phyloP scores from a whole-genome alignment of 1,140 invertebrate genomes.

The Aphelenchoides avenae region DNA sequence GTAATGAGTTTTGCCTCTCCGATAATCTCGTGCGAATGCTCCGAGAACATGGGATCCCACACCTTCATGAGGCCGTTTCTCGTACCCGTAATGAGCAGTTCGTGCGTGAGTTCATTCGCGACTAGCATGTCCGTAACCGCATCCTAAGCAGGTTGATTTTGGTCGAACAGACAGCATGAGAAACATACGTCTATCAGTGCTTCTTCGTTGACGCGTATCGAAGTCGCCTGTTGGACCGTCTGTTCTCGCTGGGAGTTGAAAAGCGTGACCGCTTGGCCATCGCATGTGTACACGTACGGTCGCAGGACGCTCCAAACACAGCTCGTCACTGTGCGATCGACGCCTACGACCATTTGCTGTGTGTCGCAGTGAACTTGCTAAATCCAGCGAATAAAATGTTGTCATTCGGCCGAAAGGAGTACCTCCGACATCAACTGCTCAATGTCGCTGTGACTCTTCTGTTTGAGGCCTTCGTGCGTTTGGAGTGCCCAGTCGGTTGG shows the following conservation, averaged over 20 bases:
- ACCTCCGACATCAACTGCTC: slow-evolving; percentile 42
- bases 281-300: slow-evolving; percentile 44
- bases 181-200: slow-evolving; percentile 19
- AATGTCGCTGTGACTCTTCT: slow-evolving; percentile 39
- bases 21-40: slow-evolving; percentile 35
- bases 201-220: slow-evolving; percentile 6
- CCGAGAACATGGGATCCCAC: slow-evolving; percentile 50
- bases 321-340: slow-evolving; percentile 36
- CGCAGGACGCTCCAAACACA: slow-evolving; percentile 37
- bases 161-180: too few species aligned
- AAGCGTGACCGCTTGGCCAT: slow-evolving; percentile 32
- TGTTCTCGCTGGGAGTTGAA: slow-evolving; percentile 25
- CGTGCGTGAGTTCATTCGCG: slow-evolving; percentile 49
- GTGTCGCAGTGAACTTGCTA: slow-evolving; percentile 33
- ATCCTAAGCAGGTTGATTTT: too few species aligned
- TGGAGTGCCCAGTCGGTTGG: slow-evolving; percentile 53
- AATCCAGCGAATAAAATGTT: slow-evolving; percentile 19
- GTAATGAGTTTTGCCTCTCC: slow-evolving; percentile 42
- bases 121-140: slow-evolving; percentile 44
- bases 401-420: not conserved
- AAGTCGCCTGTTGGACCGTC: slow-evolving; percentile 11
- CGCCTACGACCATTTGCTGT: slow-evolving; percentile 21
- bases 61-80: slow-evolving; percentile 42
- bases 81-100: slow-evolving; percentile 46
- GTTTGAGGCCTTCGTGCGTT: slow-evolving; percentile 46